Base-by-base conservation (phyloP, 2,888 invertebrate species). In the Automeris io region DNA sequence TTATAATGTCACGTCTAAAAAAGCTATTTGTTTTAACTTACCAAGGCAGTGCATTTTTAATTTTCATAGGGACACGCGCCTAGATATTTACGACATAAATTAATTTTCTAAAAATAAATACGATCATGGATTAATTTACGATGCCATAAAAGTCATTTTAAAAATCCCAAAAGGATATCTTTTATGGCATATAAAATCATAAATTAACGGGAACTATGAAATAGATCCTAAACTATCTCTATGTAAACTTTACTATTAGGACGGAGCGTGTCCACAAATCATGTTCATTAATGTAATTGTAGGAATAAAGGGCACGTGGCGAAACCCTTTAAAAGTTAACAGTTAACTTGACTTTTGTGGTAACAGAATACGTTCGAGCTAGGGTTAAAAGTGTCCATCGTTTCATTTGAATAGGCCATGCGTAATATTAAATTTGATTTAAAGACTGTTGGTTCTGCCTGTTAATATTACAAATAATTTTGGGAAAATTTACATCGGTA, bases 121-220 rank as follows among this genome's bases (percentile, higher is more conserved):
- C 44, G 59, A 57, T 61, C 61, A 67, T 64, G 72, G 68, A 66
- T 61, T 58, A 64, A 76, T 70, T 73, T 72, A 79, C 46, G 58
- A 57, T 51, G 18, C 65, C 59, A 62, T 73, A 65, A 71, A 71
- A 49, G 69, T 73, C 70, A 59, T 60, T 65, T 63, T 53, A 52
- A 49, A 58, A 58, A 57, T 59, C 55, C 59, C 53, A 43, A 46
- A n/a, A n/a, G n/a, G n/a, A n/a, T n/a, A n/a, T n/a, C n/a, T 72
- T 68, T 68, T 68, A 44, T 37, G 35, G 37, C 42, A 8, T 47
- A 49, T 49, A 39, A 22, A 40, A 45, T 26, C 39, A 55, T 60
- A 57, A 35, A 61, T 52, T 61, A 58, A 66, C 54, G 61, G 48
- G 51, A 52, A 41, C 48, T 58, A 56, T 54, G 47, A 51, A 45